Base-by-base conservation (phyloP, 2,888 invertebrate genomes). In the Drosophila gaucha region DNA sequence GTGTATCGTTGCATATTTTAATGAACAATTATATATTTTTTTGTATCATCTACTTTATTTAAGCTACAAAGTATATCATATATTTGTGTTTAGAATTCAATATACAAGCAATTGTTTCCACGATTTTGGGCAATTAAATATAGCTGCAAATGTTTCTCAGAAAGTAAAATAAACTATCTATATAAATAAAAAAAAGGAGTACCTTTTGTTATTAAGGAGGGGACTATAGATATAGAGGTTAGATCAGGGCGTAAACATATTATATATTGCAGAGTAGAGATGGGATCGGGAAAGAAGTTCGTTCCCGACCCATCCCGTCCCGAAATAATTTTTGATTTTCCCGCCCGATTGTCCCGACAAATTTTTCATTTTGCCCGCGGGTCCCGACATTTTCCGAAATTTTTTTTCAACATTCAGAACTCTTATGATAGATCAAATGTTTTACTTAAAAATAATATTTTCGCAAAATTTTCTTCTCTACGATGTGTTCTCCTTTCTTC, bases 121-220 rank as follows among this genome's bases (percentile, higher is more conserved):
- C 57, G 36, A 63, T 55, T 52, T 36, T 33, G 65, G 56, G 64
- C 64, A 52, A 47, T 43, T 46, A 54, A 39, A 64, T 43, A 54
- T 50, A 60, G 41, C 59, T 57, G 68, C 50, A 41, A 63, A 59
- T 72, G 67, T 72, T 72, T 67, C 57, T 67, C 72, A 63, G 55
- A 64, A 73, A 60, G 30, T 54, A 51, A 68, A 58, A 74, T 65
- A 65, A 74, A 67, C 43, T 62, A 70, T 66, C 60, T 39, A 56
- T 52, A 58, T 58, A 39, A 54, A 60, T 65, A 67, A 66, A 64
- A 3, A 5, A 14, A 1, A 6, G 3, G n/a, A 9, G 14, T 10
- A 16, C 3, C 26, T 9, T 16, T 26, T 43, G 14, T 16, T 16
- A 26, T 6, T 26, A 10, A 16, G 43, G 10, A 22, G 10, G 3